These are phyloP conservation scores for Apus apus DNA, from an alignment of 2,113 vertebrate species.

Conservation along the genomic window DNA sequence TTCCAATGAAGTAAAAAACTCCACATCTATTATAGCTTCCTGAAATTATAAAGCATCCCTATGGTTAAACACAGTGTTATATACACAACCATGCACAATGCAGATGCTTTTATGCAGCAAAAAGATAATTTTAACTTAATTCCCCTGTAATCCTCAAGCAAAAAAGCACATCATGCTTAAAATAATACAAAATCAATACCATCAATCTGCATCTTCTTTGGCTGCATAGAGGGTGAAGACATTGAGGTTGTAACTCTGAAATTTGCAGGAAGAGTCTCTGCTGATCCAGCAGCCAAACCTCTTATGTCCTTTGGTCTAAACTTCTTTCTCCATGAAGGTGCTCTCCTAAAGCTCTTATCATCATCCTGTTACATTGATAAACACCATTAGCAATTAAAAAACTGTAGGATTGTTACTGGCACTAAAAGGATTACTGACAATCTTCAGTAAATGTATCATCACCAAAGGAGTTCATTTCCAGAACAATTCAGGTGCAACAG, in stretches of 20 bases:
- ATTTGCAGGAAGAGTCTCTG: slow-evolving; percentile 94
- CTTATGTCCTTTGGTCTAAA: slow-evolving; percentile 96
- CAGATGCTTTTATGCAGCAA: slow-evolving; percentile 44
- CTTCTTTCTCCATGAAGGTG: slow-evolving; percentile 98
- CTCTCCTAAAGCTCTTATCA: slow-evolving; percentile 94
- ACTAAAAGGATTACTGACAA: not conserved
- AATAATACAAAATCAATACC: slow-evolving; percentile 74
- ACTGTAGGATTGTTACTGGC: not conserved
- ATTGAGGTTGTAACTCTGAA: slow-evolving; percentile 89
- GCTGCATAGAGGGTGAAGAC: slow-evolving; percentile 89
- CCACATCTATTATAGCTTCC: not conserved
- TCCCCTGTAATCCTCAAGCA: not conserved
- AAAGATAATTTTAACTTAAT: not conserved
- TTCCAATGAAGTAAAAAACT: not conserved
- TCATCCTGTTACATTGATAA: slow-evolving; percentile 83
- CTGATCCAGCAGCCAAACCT: slow-evolving; percentile 85
- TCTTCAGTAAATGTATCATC: not conserved
- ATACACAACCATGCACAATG: slow-evolving; percentile 57
- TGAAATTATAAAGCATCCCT: slow-evolving; percentile 4
- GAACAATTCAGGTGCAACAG: not conserved
- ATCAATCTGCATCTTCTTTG: slow-evolving; percentile 95
- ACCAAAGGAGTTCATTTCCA: not conserved
- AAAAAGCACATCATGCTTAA: not conserved
- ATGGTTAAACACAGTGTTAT: slow-evolving; percentile 41
- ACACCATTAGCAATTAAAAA: not conserved